phyloP scores from a whole-genome alignment of 2,113 vertebrate genomes.

The Phycodurus eques region DNA sequence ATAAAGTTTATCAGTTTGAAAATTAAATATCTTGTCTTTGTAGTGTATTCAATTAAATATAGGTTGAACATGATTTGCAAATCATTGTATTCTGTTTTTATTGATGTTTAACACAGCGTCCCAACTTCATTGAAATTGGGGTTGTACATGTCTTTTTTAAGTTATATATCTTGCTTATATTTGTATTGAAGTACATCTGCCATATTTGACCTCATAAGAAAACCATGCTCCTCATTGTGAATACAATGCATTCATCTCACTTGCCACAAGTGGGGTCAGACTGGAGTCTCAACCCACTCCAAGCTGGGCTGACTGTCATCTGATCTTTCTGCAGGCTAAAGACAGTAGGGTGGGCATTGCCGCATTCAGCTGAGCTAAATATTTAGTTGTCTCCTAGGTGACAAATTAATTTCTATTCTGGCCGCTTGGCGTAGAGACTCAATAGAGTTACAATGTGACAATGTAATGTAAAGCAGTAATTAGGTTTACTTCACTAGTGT shows the following conservation, averaged over 20 bases:
- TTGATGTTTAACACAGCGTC: no score
- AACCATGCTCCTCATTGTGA: neutral
- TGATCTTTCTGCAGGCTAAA: conserved; percentile 19
- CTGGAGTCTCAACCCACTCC: neutral
- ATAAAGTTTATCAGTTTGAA: no score
- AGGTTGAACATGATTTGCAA: no score
- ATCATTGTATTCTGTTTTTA: no score
- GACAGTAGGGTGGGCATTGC: conserved; percentile 29
- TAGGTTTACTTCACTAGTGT: neutral
- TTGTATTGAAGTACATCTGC: neutral
- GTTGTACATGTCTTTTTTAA: no score
- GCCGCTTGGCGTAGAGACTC: conserved; percentile 20
- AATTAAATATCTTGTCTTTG: no score
- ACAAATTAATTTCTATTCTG: conserved; percentile 57
- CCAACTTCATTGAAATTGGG: no score
- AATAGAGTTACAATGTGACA: conserved; percentile 19
- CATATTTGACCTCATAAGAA: neutral
- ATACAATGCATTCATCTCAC: neutral
- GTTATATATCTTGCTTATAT: neutral
- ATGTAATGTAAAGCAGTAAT: conserved; percentile 20
- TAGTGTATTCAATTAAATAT: no score
- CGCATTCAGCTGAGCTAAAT: conserved; percentile 43
- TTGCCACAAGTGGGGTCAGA: neutral
- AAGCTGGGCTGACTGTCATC: conserved; percentile 5
- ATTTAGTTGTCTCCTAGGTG: conserved; percentile 58